Conservation (phyloP, 2,797 vertebrate species). For the Lerista edwardsae region DNA sequence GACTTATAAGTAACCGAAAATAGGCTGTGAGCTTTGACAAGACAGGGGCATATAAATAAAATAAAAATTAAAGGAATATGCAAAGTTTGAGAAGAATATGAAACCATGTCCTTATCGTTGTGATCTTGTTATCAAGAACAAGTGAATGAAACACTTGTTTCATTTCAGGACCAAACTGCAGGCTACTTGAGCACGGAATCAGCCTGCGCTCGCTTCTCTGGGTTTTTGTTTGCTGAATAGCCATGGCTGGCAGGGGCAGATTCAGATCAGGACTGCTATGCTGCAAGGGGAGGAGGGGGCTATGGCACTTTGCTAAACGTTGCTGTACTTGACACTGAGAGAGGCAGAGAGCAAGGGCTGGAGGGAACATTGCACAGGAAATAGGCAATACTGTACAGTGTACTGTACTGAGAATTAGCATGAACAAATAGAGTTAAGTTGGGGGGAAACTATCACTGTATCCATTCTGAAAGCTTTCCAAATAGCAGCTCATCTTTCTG, state of each 20-base stretch:
- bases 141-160: neutral
- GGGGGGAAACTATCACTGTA: neutral
- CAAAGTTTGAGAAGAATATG: neutral
- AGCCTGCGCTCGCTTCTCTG: no score
- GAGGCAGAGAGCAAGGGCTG: neutral
- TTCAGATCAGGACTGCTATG: no score
- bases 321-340: neutral
- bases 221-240: no score
- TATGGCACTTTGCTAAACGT: no score
- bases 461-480: no score
- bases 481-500: neutral
- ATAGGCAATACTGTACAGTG: neutral
- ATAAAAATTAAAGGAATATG: neutral
- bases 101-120: neutral
- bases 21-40: neutral
- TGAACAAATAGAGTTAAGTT: neutral
- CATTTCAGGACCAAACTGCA: no score
- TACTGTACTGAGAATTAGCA: neutral
- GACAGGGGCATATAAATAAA: neutral
- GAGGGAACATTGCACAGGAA: conserved; percentile 14
- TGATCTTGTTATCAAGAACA: neutral
- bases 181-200: no score
- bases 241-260: no score
- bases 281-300: no score
- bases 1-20: neutral